Evolutionary conservation across 53 echinoderm and acorn worm genomes (phyloP), one percentile per base, ranked within the genome.

Genomic region (Paracentrotus lividus): DNA sequence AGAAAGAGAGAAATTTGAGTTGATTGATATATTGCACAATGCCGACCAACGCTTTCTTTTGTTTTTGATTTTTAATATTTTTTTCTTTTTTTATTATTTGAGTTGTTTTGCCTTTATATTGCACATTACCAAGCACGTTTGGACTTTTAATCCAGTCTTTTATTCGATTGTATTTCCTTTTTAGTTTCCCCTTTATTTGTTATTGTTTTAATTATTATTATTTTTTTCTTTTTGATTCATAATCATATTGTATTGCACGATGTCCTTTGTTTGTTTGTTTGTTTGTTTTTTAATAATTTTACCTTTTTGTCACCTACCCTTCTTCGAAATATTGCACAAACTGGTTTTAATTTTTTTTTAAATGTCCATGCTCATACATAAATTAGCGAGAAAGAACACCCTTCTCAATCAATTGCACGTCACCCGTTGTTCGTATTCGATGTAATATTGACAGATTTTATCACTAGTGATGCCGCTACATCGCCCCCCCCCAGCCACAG

Each of bases 21-120:
- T 92, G 92, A 57, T 92, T 78, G 92, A 57, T 81, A 78, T 55
- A 92, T 92, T 92, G 92, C 92, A 92, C 92, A 15, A 57, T 40
- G 78, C 92, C 81, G 92, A 55, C 91, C 91, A 34, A 55, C 47
- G 16, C 15, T 36, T 55, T 40, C 21, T 8, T 86, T 86, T 33
- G 21, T 55, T 1, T 55, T 52, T 85, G 2, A 29, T 85, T 88
- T 55, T 40, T 89, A n/a, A n/a, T n/a, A n/a, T n/a, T n/a, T n/a
- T n/a, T n/a, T n/a, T 66, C 27, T 65, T 89, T 60, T 89, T 89
- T 42, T 6, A 88, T 85, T 23, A 27, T 23, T 52, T 3, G 85
- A 76, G 21, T 40, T 36, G 38, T 20, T 76, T n/a, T 69, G 36
- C 69, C 43, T 42, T n/a, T n/a, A n/a, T 42, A 77, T 77, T 81